Evolutionary conservation across 1,140 invertebrate genomes (phyloP).

Genomic region (Drosophila mojavensis): DNA sequence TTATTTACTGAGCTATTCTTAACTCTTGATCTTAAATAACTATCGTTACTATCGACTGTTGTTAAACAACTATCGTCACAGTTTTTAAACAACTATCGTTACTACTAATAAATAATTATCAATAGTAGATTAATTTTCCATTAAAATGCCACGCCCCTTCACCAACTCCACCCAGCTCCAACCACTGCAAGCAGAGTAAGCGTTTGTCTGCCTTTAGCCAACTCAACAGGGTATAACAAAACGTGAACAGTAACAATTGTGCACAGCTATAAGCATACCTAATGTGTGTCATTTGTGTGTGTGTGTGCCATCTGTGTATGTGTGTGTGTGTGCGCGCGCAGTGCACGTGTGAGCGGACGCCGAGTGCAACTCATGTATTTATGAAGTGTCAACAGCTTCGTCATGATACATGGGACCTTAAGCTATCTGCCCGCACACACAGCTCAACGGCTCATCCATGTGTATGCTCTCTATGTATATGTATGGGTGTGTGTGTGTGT

Average conservation of each 20-base stretch:
- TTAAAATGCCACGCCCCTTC: too few relatives aligned
- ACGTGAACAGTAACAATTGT: conserved; percentile 63
- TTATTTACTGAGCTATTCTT: too few relatives aligned
- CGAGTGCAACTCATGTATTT: conserved; percentile 79
- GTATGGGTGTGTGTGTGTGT: conserved; percentile 27
- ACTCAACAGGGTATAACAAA: conserved; percentile 44
- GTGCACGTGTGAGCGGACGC: conserved; percentile 24
- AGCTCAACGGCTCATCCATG: conserved; percentile 55
- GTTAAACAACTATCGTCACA: too few relatives aligned
- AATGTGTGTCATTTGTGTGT: conserved; percentile 11
- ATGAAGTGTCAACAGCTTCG: conserved; percentile 79
- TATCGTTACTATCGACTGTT: too few relatives aligned
- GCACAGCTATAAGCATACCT: conserved; percentile 31
- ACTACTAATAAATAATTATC: too few relatives aligned
- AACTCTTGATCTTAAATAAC: too few relatives aligned
- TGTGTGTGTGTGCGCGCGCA: conserved; percentile 19
- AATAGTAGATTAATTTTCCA: too few relatives aligned
- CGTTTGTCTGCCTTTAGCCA: neutral
- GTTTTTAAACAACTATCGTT: too few relatives aligned
- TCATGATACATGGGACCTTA: conserved; percentile 72
- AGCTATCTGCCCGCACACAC: conserved; percentile 49
- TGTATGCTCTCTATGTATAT: neutral
- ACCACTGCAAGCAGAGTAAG: neutral
- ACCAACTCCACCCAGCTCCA: too few relatives aligned
- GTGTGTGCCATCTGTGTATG: conserved; percentile 16